Evolutionary conservation across 2,113 vertebrate genomes (phyloP).

Genomic region (Salminus brasiliensis): DNA sequence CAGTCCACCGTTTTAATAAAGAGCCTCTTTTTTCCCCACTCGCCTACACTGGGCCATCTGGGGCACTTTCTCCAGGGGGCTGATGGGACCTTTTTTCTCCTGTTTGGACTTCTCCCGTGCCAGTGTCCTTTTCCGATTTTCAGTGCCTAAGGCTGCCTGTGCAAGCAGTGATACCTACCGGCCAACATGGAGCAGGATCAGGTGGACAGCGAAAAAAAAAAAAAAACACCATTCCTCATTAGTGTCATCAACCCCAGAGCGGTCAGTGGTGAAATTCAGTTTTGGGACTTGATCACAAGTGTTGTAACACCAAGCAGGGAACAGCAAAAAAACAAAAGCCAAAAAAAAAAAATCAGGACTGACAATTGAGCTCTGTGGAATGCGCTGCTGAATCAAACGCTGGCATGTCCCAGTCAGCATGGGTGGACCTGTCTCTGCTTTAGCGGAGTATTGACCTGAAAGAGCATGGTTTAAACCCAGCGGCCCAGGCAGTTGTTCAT

Average conservation of each 20-base stretch:
- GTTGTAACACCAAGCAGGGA: background rate
- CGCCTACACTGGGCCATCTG: background rate
- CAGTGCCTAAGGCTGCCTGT: background rate
- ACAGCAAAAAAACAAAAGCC: background rate
- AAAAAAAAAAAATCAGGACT: background rate
- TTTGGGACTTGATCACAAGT: background rate
- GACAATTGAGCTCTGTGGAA: background rate
- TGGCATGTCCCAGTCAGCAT: background rate
- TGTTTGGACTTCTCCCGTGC: background rate
- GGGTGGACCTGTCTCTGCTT: background rate
- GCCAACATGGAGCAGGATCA: background rate
- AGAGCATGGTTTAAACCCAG: constrained; percentile 15
- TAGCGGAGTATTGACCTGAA: background rate
- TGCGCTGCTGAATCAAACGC: background rate
- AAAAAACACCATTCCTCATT: background rate
- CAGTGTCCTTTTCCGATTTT: background rate
- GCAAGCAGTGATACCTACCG: background rate
- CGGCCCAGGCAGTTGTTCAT: constrained; percentile 14
- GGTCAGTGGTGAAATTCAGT: constrained; percentile 4
- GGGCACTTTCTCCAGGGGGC: constrained; percentile 5
- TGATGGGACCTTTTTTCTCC: background rate
- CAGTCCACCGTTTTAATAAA: background rate
- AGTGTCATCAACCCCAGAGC: background rate
- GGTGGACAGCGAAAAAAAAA: background rate
- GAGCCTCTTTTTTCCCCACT: background rate